A percentile compares a stretch with the other conserved stretches of the same genome.
These are phyloP conservation scores for Corydoras maculifer DNA, from an alignment of 2,113 vertebrate species.

Conservation along the genomic window DNA sequence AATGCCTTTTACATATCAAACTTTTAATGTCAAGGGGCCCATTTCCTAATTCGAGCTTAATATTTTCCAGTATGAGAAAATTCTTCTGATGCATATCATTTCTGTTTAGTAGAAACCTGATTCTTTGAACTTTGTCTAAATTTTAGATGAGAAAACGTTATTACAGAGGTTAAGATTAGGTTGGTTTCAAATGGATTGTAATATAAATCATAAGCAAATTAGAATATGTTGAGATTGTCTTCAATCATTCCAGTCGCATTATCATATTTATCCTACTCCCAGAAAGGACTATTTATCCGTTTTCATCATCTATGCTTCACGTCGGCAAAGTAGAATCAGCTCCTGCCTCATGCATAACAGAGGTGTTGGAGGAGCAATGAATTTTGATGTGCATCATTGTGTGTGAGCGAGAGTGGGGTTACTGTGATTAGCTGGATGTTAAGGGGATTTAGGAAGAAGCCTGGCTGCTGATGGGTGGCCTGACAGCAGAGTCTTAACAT, in stretches of 20 bases:
- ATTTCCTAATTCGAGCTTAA: too few relatives aligned
- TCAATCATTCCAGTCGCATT: not conserved
- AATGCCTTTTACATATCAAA: too few relatives aligned
- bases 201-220: too few relatives aligned
- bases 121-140: too few relatives aligned
- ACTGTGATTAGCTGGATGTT: constrained; percentile 73
- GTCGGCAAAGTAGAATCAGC: not conserved
- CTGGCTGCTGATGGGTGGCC: constrained; percentile 74
- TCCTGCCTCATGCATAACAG: constrained; percentile 49
- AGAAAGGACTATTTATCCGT: not conserved
- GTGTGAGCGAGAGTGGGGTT: constrained; percentile 65
- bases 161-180: too few relatives aligned
- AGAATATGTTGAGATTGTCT: too few relatives aligned
- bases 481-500: constrained; percentile 67
- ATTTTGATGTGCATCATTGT: constrained; percentile 73
- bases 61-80: too few relatives aligned
- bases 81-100: too few relatives aligned
- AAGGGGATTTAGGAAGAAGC: constrained; percentile 75
- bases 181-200: too few relatives aligned
- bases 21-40: too few relatives aligned
- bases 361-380: constrained; percentile 62
- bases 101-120: too few relatives aligned
- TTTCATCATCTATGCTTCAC: not conserved
- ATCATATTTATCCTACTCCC: not conserved
- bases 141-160: too few relatives aligned